These are phyloP conservation scores for Heliconius ismenius DNA, from an alignment of 2,888 invertebrate genomes.

Conservation along the genomic window DNA sequence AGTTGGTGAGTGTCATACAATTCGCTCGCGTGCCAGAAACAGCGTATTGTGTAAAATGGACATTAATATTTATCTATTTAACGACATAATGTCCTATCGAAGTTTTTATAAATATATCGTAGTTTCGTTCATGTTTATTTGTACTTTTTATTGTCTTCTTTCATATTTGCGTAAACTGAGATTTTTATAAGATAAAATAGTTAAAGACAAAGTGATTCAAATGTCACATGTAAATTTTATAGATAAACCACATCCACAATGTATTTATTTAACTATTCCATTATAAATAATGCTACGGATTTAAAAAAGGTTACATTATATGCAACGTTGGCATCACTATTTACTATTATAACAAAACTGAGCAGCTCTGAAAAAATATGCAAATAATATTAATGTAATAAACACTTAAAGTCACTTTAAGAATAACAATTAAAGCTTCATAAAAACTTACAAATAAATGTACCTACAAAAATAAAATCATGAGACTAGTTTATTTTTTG, in stretches of 20 bases:
- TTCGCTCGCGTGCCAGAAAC: conserved; percentile 40
- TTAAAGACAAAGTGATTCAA: too few relatives aligned
- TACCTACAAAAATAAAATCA: neutral
- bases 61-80: neutral
- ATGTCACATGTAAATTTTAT: too few relatives aligned
- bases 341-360: neutral
- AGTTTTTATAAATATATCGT: neutral
- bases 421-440: neutral
- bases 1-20: conserved; percentile 49
- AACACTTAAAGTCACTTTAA: neutral
- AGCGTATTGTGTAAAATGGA: conserved; percentile 18
- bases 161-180: neutral
- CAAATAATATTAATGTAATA: neutral
- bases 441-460: neutral
- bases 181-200: neutral
- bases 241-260: too few relatives aligned
- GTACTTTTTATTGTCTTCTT: neutral
- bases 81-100: neutral
- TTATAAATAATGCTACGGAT: too few relatives aligned
- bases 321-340: too few relatives aligned
- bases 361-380: neutral
- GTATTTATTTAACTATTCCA: too few relatives aligned
- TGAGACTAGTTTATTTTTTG: conserved; percentile 35
- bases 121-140: neutral
- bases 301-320: too few relatives aligned